Evolutionary conservation across 2,797 vertebrate genomes (phyloP).

Genomic region (Salarias fasciatus): DNA sequence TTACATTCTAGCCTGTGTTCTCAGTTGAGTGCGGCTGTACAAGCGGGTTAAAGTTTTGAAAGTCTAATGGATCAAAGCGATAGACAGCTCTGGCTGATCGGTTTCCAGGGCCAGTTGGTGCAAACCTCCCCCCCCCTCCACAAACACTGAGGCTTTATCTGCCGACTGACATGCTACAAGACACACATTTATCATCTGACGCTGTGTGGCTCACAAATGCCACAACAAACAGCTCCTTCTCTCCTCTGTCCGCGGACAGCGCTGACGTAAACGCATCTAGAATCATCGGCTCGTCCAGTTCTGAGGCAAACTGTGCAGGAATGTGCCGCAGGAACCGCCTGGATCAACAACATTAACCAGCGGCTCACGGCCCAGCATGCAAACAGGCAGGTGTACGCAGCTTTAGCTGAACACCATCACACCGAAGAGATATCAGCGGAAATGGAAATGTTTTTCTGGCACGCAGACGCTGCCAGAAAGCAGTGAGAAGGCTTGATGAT

Average conservation of each 20-base stretch:
- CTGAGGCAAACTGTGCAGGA: constrained; percentile 54
- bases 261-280: constrained; percentile 49
- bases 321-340: constrained; percentile 64
- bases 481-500: not conserved
- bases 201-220: constrained; percentile 34
- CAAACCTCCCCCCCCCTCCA: too few species aligned
- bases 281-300: constrained; percentile 58
- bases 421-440: not conserved
- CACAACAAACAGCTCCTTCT: constrained; percentile 11
- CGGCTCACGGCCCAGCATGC: constrained; percentile 24
- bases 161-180: constrained; percentile 31
- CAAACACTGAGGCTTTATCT: too few species aligned
- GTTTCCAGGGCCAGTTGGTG: too few species aligned
- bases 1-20: too few species aligned
- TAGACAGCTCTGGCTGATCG: too few species aligned
- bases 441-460: not conserved
- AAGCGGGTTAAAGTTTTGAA: too few species aligned
- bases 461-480: not conserved
- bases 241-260: constrained; percentile 33
- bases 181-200: constrained; percentile 19
- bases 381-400: constrained; percentile 35
- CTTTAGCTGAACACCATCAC: not conserved
- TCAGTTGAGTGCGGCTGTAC: too few species aligned
- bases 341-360: constrained; percentile 63
- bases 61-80: too few species aligned